Evolutionary conservation across 2,888 invertebrate genomes (phyloP).

Genomic region (Bursaphelenchus okinawaensis): DNA sequence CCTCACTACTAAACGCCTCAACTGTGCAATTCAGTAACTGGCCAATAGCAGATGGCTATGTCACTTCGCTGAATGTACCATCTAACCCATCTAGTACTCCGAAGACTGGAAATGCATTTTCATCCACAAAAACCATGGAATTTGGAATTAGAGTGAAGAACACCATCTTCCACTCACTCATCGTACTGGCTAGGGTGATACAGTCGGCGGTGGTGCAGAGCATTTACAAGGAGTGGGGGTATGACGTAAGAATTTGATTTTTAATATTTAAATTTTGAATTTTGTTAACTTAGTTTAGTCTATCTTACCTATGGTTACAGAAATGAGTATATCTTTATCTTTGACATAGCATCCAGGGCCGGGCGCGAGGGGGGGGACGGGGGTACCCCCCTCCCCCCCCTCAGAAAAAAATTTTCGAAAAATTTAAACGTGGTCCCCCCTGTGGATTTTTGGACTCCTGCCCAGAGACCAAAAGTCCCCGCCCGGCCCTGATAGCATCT

Average conservation of each 20-base stretch:
- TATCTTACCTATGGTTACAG: too few species aligned
- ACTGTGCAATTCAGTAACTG: conserved; percentile 52
- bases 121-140: conserved; percentile 32
- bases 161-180: conserved; percentile 38
- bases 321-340: too few species aligned
- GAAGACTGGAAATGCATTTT: conserved; percentile 44
- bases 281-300: too few species aligned
- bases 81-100: conserved; percentile 39
- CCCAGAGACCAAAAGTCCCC: too few species aligned
- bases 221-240: neutral
- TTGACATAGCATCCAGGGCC: too few species aligned
- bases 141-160: conserved; percentile 41
- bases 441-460: too few species aligned
- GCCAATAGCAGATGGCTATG: conserved; percentile 52
- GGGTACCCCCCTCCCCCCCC: too few species aligned
- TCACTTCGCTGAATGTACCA: conserved; percentile 45
- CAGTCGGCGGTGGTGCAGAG: conserved; percentile 31
- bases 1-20: conserved; percentile 44
- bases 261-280: too few species aligned
- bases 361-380: too few species aligned
- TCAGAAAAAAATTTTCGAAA: too few species aligned
- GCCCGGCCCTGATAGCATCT: too few species aligned
- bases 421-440: too few species aligned
- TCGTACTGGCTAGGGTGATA: conserved; percentile 35
- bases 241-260: neutral